Conservation (phyloP, 2,113 vertebrate genomes). For the Cephalopterus ornatus region DNA sequence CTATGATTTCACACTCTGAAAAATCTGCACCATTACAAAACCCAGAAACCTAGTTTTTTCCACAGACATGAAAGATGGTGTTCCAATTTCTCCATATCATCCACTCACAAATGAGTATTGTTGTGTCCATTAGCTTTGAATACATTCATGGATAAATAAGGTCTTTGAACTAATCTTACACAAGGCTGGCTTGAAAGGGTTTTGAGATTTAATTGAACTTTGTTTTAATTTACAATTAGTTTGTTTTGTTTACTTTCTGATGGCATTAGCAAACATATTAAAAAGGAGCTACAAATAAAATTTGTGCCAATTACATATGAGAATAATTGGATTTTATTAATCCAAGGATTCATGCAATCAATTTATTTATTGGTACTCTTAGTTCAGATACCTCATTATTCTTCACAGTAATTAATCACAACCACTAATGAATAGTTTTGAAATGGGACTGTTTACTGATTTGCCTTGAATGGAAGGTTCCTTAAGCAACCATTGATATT, state of each 20-base stretch:
- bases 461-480: not conserved
- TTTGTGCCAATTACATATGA: slow-evolving; percentile 62
- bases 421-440: slow-evolving; percentile 39
- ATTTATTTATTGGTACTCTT: slow-evolving; percentile 57
- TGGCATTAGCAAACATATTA: slow-evolving; percentile 65
- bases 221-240: slow-evolving; percentile 51
- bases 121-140: not conserved
- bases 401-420: slow-evolving; percentile 63
- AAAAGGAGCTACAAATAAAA: slow-evolving; percentile 68
- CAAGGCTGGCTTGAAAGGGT: slow-evolving; percentile 22
- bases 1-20: not conserved
- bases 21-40: not conserved
- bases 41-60: not conserved
- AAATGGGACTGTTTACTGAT: slow-evolving; percentile 12
- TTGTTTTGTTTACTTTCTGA: slow-evolving; percentile 67
- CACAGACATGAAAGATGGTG: not conserved
- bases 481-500: not conserved
- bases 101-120: not conserved
- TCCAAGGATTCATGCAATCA: slow-evolving; percentile 63
- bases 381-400: slow-evolving; percentile 66
- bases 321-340: slow-evolving; percentile 76
- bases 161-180: slow-evolving; percentile 43
- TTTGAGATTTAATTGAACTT: slow-evolving; percentile 63
- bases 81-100: not conserved
- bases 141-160: slow-evolving; percentile 15